Evolutionary conservation across 2,113 vertebrate species (phyloP), one percentile per base, ranked within the genome.

Genomic region (Burhinus bistriatus): DNA sequence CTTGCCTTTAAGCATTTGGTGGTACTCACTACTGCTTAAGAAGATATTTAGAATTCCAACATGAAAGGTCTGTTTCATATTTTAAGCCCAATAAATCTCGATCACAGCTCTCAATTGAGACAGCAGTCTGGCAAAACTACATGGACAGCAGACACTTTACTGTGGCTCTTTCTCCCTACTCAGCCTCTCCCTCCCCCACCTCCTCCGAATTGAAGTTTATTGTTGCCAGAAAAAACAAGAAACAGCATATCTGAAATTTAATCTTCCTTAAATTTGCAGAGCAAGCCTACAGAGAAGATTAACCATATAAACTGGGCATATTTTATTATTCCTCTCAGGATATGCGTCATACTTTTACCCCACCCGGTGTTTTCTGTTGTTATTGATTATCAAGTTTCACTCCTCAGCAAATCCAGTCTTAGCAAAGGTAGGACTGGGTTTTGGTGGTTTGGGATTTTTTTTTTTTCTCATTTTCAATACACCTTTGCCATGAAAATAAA

Each of bases 41-140:
- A 97, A 96, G 93, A 97, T 89, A 97, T 95, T 97, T 97, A 97
- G 97, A 98, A 97, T 98, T 98, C 94, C 92, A 97, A 88, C 95
- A 96, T 96, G 90, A 98, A 98, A 97, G 94, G 88, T 97, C 93
- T 81, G 82, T 93, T 98, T 97, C 96, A 93, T 96, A 98, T 97
- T 98, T 98, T 94, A 97, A 97, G 70, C 92, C 89, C 80, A 97
- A 95, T 97, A 98, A 98, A 97, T 98, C 96, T 96, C 14, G 51
- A 92, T 96, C 97, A 96, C 87, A 98, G 90, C 72, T 97, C 94
- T 97, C 94, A 94, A 17, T 73, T 94, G 90, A 97, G 89, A 97
- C 96, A 96, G 96, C 82, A 97, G 80, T 95, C 96, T 97, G 97
- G 96, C 94, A 98, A 97, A 96, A 71, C 92, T 96, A 95, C 83